phyloP scores from a whole-genome alignment of 1,140 invertebrate species.

The Tetramorium parvispinum region DNA sequence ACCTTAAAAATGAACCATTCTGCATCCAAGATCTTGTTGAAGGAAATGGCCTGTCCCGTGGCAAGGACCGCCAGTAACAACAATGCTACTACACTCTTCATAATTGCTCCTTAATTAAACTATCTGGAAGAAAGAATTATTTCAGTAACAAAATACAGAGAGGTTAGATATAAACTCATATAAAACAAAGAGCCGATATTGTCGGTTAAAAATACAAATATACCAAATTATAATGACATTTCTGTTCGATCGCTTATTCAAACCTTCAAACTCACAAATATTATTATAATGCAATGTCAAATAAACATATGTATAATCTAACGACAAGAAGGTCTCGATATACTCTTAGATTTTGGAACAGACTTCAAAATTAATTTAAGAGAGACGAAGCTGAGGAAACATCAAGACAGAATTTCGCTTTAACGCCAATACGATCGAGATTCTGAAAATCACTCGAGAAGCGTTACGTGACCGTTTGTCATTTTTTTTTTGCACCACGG shows the following conservation, averaged over 20 bases:
- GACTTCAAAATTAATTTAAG: not conserved
- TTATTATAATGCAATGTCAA: not conserved
- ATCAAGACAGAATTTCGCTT: not conserved
- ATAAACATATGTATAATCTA: not conserved
- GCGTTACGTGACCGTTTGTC: too few relatives aligned
- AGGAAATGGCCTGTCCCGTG: not conserved
- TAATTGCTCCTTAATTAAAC: not conserved
- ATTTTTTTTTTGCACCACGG: too few relatives aligned
- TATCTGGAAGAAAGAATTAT: slow-evolving; percentile 5
- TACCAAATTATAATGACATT: not conserved
- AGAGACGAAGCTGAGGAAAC: not conserved
- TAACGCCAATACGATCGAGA: not conserved
- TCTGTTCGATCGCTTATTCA: not conserved
- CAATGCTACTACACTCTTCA: not conserved
- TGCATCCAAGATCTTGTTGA: slow-evolving; percentile 10
- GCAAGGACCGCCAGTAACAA: slow-evolving; percentile 3
- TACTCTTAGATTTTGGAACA: not conserved
- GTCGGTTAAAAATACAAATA: not conserved
- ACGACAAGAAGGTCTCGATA: not conserved
- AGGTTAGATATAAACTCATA: not conserved
- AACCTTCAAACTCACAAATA: not conserved
- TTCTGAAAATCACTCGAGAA: not conserved
- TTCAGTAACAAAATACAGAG: not conserved
- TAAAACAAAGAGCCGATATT: not conserved
- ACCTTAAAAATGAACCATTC: slow-evolving; percentile 49